Percentiles rank a stretch among this genome's conserved stretches.
Conservation (phyloP, 2,888 invertebrate genomes). For the Chrysolina americana region DNA sequence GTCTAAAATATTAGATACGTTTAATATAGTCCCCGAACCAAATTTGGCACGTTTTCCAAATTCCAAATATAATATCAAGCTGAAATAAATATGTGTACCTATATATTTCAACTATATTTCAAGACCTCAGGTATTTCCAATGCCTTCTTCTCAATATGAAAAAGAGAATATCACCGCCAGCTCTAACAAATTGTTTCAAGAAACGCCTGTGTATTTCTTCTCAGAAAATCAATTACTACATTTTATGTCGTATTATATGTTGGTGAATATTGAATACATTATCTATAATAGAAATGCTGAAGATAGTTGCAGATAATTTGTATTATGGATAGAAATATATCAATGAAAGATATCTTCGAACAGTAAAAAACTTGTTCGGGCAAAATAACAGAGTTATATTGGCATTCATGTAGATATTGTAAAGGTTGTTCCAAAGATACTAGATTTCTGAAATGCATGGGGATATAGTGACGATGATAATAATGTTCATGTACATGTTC, state of each 20-base stretch:
- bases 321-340: not conserved
- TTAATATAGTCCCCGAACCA: too few species aligned
- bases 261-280: not conserved
- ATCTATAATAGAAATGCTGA: not conserved
- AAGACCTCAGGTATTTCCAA: not conserved
- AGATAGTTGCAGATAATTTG: not conserved
- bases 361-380: not conserved
- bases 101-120: not conserved
- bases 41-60: too few species aligned
- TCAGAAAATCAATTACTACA: constrained; percentile 5
- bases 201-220: not conserved
- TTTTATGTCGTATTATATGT: constrained; percentile 7
- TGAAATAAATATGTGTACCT: too few species aligned
- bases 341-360: not conserved
- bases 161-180: not conserved
- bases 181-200: not conserved
- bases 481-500: too few species aligned
- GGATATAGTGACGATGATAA: not conserved
- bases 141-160: not conserved
- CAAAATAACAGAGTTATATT: not conserved
- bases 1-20: too few species aligned
- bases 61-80: too few species aligned
- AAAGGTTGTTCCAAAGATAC: too few species aligned
- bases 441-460: too few species aligned
- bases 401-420: too few species aligned